phyloP scores from a whole-genome alignment of 2,888 invertebrate species.

The Conchocele bisecta region DNA sequence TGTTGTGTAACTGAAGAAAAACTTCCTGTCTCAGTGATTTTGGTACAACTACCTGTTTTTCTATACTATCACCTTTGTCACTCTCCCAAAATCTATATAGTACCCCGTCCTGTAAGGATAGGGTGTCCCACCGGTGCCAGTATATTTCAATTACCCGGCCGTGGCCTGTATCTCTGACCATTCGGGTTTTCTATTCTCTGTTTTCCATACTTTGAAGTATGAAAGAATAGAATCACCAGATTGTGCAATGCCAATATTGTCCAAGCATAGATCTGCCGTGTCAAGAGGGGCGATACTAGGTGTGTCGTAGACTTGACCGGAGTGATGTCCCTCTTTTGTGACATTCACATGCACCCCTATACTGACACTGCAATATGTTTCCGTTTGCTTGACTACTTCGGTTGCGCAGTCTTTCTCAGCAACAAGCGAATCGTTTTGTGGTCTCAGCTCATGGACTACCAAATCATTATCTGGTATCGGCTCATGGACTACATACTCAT shows the following conservation, averaged over 20 bases:
- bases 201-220: background rate
- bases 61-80: background rate
- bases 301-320: no score
- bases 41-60: background rate
- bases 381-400: no score
- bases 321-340: no score
- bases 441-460: no score
- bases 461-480: no score
- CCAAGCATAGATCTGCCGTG: no score
- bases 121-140: background rate
- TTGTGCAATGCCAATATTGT: conserved; percentile 1
- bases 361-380: no score
- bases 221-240: background rate
- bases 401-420: no score
- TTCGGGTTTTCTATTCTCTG: conserved; percentile 3
- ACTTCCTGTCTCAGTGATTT: background rate
- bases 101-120: background rate
- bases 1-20: conserved; percentile 11
- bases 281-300: no score
- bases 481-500: no score
- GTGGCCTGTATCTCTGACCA: conserved; percentile 10
- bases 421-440: no score
- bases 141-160: conserved; percentile 10
- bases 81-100: background rate
- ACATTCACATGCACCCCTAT: no score